These are phyloP conservation scores for Tachina lurida DNA, from an alignment of 2,888 invertebrate genomes.

Conservation along the genomic window DNA sequence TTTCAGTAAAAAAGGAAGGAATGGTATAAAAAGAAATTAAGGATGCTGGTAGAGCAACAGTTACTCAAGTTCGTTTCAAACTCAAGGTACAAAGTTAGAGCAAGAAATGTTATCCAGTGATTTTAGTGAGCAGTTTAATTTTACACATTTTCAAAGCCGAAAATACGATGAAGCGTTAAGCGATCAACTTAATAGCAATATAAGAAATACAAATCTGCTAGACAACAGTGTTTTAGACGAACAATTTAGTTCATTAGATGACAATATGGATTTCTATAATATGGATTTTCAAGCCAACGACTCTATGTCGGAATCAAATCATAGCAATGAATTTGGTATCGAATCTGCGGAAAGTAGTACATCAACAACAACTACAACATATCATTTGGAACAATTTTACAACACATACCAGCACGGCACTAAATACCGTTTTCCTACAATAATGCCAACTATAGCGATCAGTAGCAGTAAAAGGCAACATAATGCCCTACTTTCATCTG, in stretches of 20 bases:
- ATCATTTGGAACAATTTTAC: constrained; percentile 67
- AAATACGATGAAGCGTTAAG: constrained; percentile 1
- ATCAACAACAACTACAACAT: constrained; percentile 50
- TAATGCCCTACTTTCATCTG: constrained; percentile 61
- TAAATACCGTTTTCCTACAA: constrained; percentile 47
- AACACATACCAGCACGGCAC: constrained; percentile 60
- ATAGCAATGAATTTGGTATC: constrained; percentile 59
- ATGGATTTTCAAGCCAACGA: constrained; percentile 54
- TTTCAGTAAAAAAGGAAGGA: neutral
- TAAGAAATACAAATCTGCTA: neutral
- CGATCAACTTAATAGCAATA: constrained; percentile 3
- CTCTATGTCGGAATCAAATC: constrained; percentile 67
- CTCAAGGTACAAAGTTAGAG: constrained; percentile 26
- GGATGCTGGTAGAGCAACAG: constrained; percentile 57
- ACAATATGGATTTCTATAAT: constrained; percentile 55
- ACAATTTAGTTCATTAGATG: constrained; percentile 11
- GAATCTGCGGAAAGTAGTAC: constrained; percentile 32
- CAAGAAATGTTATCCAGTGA: constrained; percentile 71
- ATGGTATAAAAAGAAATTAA: constrained; percentile 68
- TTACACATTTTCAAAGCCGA: constrained; percentile 14
- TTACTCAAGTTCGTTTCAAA: constrained; percentile 50
- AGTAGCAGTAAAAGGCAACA: constrained; percentile 31
- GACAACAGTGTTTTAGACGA: constrained; percentile 37
- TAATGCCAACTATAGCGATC: neutral
- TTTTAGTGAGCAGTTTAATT: constrained; percentile 67